These are phyloP conservation scores for Silurus glanis DNA, from an alignment of 2,113 vertebrate genomes.

Conservation along the genomic window DNA sequence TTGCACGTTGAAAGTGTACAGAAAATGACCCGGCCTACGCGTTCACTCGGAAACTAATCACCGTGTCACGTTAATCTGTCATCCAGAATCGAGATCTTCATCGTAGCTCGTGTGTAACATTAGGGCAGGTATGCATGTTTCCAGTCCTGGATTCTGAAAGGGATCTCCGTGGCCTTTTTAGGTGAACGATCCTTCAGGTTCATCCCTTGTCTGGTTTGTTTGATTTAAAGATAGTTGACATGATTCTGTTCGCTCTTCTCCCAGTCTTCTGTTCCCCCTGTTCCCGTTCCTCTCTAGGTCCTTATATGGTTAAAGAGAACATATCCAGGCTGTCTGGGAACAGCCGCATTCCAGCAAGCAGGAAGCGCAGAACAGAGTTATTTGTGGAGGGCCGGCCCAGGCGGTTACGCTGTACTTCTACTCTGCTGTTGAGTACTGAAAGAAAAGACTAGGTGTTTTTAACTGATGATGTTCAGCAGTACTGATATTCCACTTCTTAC, in stretches of 20 bases:
- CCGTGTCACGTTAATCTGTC: neutral
- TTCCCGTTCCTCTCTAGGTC: conserved; percentile 66
- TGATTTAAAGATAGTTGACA: conserved; percentile 64
- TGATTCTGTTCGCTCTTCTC: conserved; percentile 60
- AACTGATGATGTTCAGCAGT: neutral
- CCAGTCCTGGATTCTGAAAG: neutral
- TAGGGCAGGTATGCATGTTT: neutral
- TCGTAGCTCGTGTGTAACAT: too few relatives aligned
- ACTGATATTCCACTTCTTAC: neutral
- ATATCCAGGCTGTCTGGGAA: conserved; percentile 65
- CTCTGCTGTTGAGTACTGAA: neutral
- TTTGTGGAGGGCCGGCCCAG: conserved; percentile 43
- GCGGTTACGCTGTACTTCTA: conserved; percentile 33
- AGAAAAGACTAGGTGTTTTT: neutral
- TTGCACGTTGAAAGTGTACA: neutral
- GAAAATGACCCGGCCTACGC: too few relatives aligned
- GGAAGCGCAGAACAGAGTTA: conserved; percentile 61
- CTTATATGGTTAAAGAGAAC: conserved; percentile 77
- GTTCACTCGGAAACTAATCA: neutral
- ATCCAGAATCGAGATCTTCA: neutral
- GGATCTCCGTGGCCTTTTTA: conserved; percentile 63
- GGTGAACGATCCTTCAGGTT: conserved; percentile 52
- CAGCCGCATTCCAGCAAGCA: conserved; percentile 73
- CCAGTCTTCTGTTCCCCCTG: conserved; percentile 13
- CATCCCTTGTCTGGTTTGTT: conserved; percentile 63